Evolutionary conservation across 2,113 vertebrate genomes (phyloP), one percentile per base, ranked within the genome.

Genomic region (Microtus pennsylvanicus): DNA sequence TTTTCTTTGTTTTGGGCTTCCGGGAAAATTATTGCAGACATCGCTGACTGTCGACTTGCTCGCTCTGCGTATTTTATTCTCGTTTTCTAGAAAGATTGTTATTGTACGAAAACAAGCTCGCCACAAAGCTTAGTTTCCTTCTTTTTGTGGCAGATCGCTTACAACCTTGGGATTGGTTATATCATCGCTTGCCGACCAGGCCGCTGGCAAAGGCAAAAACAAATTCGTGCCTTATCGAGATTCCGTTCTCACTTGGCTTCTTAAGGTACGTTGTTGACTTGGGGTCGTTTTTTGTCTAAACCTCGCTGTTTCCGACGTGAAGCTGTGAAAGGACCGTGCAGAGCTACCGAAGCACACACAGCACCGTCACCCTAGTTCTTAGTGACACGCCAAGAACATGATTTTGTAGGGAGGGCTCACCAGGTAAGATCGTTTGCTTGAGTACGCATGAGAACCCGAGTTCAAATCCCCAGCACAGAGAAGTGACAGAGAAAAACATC

Each of bases 211-310:
- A 96, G 99, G 99, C 58, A 99, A 99, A 97, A 99, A 97, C 96
- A 99, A 99, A 98, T 99, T 99, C 98, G 99, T 99, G 98, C 99
- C 99, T 98, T 99, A 99, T 98, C 99, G 99, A 98, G 99, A 99
- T 97, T 99, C 99, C 17, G 99, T 99, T 26, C 99, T 99, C 96
- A 99, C 99, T 87, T 99, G 99, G 99, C 99, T 99, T 86, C 99
- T 99, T 92, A 99, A 99, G 99, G 99, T 99, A 98, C 98, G 90
- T 22, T 58, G 7, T 96, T 47, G 76, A 96, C 93, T 93, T 42
- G 0, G 1, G 38, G 6, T 76, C 28, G n/a, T 72, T 72, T 83
- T 75, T 83, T 74, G 70, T 4, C n/a, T 74, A 35, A 86, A 78
- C 24, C 21, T 70, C 35, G 19, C 19, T 69, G 2, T 72, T 78